Evolutionary conservation across 2,797 vertebrate species (phyloP).

Genomic region (Argya squamiceps): DNA sequence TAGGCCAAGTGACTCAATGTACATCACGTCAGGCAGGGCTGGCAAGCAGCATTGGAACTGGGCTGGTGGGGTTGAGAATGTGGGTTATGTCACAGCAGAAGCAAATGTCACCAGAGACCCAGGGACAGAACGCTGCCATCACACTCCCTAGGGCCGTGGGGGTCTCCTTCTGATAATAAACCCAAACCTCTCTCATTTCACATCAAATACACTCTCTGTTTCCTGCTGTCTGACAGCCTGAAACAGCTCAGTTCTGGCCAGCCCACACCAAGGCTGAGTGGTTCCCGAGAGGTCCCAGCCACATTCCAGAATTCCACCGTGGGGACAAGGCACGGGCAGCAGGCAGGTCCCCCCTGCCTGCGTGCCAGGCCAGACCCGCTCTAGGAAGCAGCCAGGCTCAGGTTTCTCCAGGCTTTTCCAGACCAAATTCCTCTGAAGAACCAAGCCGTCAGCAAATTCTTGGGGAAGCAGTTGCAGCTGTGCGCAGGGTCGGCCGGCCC

Average conservation of each 20-base stretch:
- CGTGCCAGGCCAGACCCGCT: neutral
- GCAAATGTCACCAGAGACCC: neutral
- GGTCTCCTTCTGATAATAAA: neutral
- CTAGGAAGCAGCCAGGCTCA: neutral
- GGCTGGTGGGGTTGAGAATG: neutral
- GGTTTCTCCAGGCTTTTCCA: constrained; percentile 33
- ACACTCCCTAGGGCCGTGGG: fast-evolving
- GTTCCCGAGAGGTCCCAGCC: fast-evolving
- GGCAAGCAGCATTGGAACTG: fast-evolving
- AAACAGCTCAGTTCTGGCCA: fast-evolving
- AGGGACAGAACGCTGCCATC: neutral
- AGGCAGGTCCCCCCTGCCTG: neutral
- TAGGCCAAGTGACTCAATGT: neutral
- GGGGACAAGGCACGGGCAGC: neutral
- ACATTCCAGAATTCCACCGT: fast-evolving
- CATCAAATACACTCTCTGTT: neutral
- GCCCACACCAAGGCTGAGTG: fast-evolving
- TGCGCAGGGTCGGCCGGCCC: neutral
- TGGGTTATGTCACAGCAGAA: neutral
- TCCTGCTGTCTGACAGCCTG: neutral
- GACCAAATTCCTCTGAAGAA: constrained; percentile 10
- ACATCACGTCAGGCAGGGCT: fast-evolving
- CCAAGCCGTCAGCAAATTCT: constrained; percentile 38
- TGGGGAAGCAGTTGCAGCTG: constrained; percentile 12
- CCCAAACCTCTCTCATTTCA: neutral